Percentiles rank a stretch among this genome's conserved stretches.
These are phyloP conservation scores for Calephelis virginiensis DNA, from an alignment of 1,140 invertebrate species.

Conservation along the genomic window DNA sequence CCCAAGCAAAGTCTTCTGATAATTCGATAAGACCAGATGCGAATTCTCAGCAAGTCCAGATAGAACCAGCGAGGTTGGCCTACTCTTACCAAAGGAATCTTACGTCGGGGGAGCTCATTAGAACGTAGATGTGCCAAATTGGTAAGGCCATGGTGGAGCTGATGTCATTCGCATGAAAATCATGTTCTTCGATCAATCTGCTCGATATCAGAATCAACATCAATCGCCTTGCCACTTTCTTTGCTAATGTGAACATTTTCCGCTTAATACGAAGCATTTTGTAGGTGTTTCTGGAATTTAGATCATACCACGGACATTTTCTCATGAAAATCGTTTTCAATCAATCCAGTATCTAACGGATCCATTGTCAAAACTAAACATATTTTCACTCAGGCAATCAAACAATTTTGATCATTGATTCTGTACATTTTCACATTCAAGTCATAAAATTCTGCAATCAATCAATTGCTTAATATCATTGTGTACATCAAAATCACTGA, in stretches of 20 bases:
- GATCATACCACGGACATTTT: too few relatives aligned
- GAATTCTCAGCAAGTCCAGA: slow-evolving; percentile 71
- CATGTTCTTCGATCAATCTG: not conserved
- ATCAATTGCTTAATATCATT: not conserved
- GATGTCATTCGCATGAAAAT: slow-evolving; percentile 34
- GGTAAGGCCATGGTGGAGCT: slow-evolving; percentile 49
- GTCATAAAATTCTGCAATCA: slow-evolving; percentile 18
- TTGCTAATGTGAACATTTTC: too few relatives aligned
- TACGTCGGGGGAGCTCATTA: slow-evolving; percentile 51
- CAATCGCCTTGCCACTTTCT: not conserved
- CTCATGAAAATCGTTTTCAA: too few relatives aligned
- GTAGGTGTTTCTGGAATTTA: too few relatives aligned
- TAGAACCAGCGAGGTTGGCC: slow-evolving; percentile 64
- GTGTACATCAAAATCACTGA: too few relatives aligned
- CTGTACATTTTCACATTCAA: slow-evolving; percentile 22
- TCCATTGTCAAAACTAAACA: too few relatives aligned
- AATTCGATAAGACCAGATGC: slow-evolving; percentile 72
- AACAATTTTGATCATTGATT: too few relatives aligned
- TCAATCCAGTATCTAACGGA: too few relatives aligned
- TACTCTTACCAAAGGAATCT: slow-evolving; percentile 64
- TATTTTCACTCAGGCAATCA: too few relatives aligned
- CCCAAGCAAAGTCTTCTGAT: slow-evolving; percentile 59
- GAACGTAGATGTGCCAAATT: slow-evolving; percentile 59
- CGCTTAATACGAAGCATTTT: too few relatives aligned
- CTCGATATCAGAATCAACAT: slow-evolving; percentile 10